These are phyloP conservation scores for Dipus sagitta DNA, from an alignment of 2,797 vertebrate species.

Conservation along the genomic window DNA sequence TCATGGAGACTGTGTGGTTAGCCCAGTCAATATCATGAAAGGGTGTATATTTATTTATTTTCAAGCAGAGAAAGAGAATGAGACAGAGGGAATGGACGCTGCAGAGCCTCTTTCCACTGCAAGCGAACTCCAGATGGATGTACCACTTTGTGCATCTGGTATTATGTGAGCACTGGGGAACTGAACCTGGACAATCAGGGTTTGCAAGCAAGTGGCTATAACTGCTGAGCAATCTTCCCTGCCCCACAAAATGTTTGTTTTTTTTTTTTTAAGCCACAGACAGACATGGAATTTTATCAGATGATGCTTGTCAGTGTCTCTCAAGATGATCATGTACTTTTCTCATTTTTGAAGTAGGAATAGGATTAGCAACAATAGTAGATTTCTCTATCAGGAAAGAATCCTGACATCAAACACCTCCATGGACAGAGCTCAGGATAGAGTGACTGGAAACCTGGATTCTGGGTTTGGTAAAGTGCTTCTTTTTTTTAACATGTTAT, in stretches of 20 bases:
- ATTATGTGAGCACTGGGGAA: too few species aligned
- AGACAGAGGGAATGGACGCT: too few species aligned
- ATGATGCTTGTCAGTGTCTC: background rate
- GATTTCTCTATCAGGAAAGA: background rate
- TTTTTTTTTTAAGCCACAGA: background rate
- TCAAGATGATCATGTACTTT: background rate
- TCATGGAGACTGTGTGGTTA: background rate
- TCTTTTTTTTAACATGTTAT: background rate
- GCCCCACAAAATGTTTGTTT: background rate
- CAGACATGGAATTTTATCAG: constrained; percentile 25
- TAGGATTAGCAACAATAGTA: background rate
- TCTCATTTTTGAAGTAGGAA: constrained; percentile 59
- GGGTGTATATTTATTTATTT: background rate
- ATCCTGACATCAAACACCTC: background rate
- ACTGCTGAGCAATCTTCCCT: too few species aligned
- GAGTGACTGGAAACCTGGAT: background rate
- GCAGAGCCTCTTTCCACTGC: too few species aligned
- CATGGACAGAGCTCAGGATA: background rate
- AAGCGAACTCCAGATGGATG: too few species aligned
- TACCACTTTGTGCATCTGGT: too few species aligned
- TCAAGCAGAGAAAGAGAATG: too few species aligned
- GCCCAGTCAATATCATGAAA: background rate
- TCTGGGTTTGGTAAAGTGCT: background rate
- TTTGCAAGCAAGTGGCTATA: too few species aligned
- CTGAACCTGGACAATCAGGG: too few species aligned